These are phyloP conservation scores for Notechis scutatus DNA, from an alignment of 2,113 vertebrate genomes.

Conservation along the genomic window DNA sequence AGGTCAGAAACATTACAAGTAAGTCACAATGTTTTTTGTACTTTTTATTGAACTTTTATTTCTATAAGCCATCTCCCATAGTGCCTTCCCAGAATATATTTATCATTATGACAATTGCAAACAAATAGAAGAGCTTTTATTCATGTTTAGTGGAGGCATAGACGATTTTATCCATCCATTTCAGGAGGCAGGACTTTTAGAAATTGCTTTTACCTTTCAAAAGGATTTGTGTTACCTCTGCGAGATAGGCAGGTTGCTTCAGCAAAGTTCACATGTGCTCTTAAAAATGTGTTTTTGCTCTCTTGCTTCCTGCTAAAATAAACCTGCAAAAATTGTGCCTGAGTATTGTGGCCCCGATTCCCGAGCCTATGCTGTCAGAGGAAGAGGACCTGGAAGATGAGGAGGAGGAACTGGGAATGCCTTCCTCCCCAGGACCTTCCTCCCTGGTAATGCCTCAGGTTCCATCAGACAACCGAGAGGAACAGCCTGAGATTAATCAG, in stretches of 20 bases:
- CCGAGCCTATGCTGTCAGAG: too few relatives aligned
- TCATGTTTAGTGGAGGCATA: background rate
- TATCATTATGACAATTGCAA: background rate
- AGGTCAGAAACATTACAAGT: slow-evolving; percentile 81
- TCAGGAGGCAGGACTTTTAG: background rate
- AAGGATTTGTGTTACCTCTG: background rate
- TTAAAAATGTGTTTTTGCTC: background rate
- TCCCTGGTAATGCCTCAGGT: too few relatives aligned
- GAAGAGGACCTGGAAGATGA: too few relatives aligned
- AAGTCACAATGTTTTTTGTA: background rate
- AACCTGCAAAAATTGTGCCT: background rate
- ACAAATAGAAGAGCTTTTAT: background rate
- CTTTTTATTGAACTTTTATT: background rate
- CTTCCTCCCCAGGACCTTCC: too few relatives aligned
- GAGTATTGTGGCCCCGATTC: too few relatives aligned
- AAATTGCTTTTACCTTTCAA: background rate
- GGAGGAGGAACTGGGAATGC: too few relatives aligned
- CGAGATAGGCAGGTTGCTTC: background rate
- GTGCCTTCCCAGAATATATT: background rate
- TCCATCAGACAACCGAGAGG: too few relatives aligned
- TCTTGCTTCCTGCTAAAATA: background rate
- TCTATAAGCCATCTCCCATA: background rate
- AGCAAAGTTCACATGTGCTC: background rate
- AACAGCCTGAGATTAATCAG: too few relatives aligned
- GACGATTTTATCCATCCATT: background rate